phyloP scores from a whole-genome alignment of 2,797 vertebrate genomes.

The Cyclura pinguis region DNA sequence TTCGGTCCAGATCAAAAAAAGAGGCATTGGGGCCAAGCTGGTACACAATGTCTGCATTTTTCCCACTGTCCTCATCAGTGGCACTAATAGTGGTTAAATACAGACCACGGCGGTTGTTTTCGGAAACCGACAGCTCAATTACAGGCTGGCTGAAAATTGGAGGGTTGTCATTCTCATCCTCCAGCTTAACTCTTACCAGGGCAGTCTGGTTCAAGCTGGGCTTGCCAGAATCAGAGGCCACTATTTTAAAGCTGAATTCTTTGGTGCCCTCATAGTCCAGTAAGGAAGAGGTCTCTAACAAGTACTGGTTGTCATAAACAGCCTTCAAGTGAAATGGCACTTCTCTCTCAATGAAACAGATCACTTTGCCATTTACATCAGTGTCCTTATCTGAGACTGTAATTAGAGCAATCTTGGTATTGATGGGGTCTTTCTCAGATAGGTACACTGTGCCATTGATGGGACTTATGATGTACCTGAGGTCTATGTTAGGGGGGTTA shows the following conservation, averaged over 20 bases:
- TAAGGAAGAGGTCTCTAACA: conserved; percentile 96
- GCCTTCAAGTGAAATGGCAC: conserved; percentile 99
- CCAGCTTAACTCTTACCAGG: conserved; percentile 94
- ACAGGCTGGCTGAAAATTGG: conserved; percentile 98
- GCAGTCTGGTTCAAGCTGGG: conserved; percentile 98
- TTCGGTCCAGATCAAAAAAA: conserved; percentile 98
- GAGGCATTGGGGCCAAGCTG: conserved; percentile 98
- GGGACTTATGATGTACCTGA: conserved; percentile 99
- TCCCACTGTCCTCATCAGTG: conserved; percentile 97
- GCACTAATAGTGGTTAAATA: conserved; percentile 98
- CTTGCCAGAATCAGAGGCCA: conserved; percentile 97
- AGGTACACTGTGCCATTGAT: conserved; percentile 99
- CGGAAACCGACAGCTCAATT: conserved; percentile 96
- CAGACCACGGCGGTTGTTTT: conserved; percentile 98
- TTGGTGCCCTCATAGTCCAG: conserved; percentile 99
- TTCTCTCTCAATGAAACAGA: conserved; percentile 98
- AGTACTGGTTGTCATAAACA: conserved; percentile 98
- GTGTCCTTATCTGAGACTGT: conserved; percentile 99
- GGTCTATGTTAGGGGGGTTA: conserved; percentile 98
- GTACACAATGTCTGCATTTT: conserved; percentile 98
- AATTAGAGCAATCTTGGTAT: conserved; percentile 99
- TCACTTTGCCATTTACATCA: conserved; percentile 98
- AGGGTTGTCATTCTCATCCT: conserved; percentile 99
- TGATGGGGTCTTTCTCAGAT: conserved; percentile 98
- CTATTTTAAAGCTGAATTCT: conserved; percentile 99